These are phyloP conservation scores for Palythoa grandiflora DNA, from an alignment of 92 coral and sea anemone species.

Conservation along the genomic window DNA sequence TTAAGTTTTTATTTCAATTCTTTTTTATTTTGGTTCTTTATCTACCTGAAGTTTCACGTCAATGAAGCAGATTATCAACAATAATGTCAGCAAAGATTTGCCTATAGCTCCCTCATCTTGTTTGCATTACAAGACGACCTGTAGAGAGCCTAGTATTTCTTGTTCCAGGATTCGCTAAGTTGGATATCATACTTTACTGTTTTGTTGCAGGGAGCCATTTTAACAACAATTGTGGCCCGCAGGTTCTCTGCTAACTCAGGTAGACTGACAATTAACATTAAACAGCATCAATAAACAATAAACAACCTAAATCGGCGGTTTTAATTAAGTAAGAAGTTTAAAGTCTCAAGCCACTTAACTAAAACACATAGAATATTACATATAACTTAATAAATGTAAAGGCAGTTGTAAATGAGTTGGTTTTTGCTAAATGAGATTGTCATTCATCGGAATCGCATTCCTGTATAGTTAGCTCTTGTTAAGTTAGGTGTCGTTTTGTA, in stretches of 20 bases:
- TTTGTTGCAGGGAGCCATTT: constrained; percentile 99
- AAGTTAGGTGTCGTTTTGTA: no score
- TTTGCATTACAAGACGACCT: constrained; percentile 30
- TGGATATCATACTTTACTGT: constrained; percentile 59
- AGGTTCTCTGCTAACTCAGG: constrained; percentile 99
- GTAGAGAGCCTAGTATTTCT: constrained; percentile 14
- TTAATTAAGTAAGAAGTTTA: constrained; percentile 1
- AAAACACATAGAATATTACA: neutral
- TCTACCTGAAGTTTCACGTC: no score
- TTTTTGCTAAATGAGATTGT: no score
- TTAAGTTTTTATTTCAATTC: no score
- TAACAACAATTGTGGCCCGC: constrained; percentile 99
- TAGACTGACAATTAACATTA: constrained; percentile 68
- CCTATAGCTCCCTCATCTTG: constrained; percentile 23
- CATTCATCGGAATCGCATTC: no score
- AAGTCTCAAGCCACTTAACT: neutral
- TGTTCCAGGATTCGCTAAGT: constrained; percentile 1
- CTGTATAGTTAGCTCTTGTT: no score
- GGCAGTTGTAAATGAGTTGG: no score
- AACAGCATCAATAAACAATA: constrained; percentile 29
- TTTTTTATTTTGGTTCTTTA: no score
- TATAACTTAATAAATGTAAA: neutral
- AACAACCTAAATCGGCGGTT: neutral
- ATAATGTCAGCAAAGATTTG: no score
- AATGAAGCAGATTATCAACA: no score